Conservation (phyloP, 2,888 invertebrate genomes). For the Caenorhabditis macrosperma region DNA sequence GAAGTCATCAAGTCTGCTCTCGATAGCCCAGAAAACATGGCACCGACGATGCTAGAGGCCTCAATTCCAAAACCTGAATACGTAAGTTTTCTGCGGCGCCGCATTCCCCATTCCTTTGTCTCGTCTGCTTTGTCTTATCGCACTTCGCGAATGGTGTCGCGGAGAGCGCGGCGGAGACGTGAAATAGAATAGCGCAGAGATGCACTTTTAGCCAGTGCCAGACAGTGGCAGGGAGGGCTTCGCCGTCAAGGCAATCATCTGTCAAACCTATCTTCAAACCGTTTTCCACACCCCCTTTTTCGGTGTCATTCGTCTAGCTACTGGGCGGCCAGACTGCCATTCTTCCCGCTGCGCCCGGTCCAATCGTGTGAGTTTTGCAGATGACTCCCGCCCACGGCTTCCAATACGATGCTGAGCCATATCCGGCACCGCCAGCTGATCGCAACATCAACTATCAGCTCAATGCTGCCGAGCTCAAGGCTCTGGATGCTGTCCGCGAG, state of each 20-base stretch:
- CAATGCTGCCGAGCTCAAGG: constrained; percentile 73
- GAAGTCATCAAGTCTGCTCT: constrained; percentile 53
- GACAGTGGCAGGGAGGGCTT: constrained; percentile 15
- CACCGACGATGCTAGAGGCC: constrained; percentile 25
- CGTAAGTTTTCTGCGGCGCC: constrained; percentile 13
- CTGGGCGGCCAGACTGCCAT: background rate
- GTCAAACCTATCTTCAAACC: constrained; percentile 12
- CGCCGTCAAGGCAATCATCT: constrained; percentile 29
- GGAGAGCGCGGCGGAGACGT: background rate
- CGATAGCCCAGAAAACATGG: constrained; percentile 56
- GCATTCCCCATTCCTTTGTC: background rate
- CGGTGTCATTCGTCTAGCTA: background rate
- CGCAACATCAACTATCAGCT: constrained; percentile 66
- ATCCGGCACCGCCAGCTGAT: constrained; percentile 33
- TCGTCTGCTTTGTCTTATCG: constrained; percentile 42
- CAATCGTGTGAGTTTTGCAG: background rate
- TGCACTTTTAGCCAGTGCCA: constrained; percentile 50
- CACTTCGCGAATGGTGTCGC: constrained; percentile 28
- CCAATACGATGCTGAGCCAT: constrained; percentile 36
- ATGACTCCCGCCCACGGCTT: constrained; percentile 30
- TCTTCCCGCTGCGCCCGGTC: background rate
- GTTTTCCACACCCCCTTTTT: background rate
- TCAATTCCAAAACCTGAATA: constrained; percentile 48
- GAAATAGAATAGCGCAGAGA: constrained; percentile 18
- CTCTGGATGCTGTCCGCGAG: constrained; percentile 70